These are phyloP conservation scores for Ormia ochracea DNA, from an alignment of 2,888 invertebrate genomes.

Conservation along the genomic window DNA sequence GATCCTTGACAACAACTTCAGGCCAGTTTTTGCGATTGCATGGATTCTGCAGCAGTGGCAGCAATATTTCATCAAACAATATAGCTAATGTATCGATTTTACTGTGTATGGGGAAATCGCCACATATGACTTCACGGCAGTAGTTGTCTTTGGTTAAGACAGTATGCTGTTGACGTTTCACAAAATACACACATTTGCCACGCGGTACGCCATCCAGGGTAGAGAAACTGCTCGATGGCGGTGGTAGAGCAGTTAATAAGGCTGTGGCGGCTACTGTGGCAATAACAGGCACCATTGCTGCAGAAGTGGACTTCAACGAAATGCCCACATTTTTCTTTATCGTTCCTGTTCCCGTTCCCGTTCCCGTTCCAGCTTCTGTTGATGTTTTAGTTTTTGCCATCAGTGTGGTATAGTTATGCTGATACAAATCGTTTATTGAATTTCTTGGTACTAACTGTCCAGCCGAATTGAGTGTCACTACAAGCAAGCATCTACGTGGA, in stretches of 20 bases:
- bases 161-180: conserved; percentile 69
- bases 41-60: conserved; percentile 84
- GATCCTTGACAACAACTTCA: conserved; percentile 82
- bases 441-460: conserved; percentile 77
- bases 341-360: not conserved
- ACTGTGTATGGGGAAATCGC: conserved; percentile 84
- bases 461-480: conserved; percentile 76
- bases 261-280: conserved; percentile 65
- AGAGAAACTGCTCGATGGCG: conserved; percentile 73
- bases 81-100: conserved; percentile 84
- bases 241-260: conserved; percentile 69
- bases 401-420: conserved; percentile 66
- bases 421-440: conserved; percentile 76
- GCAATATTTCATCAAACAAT: conserved; percentile 85
- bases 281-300: conserved; percentile 26
- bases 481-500: conserved; percentile 73
- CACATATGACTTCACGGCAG: conserved; percentile 79
- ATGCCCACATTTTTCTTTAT: conserved; percentile 9
- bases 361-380: conserved; percentile 26
- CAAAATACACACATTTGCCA: conserved; percentile 79
- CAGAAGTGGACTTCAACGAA: conserved; percentile 49
- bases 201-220: conserved; percentile 74
- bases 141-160: conserved; percentile 74
- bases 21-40: conserved; percentile 86
- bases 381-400: conserved; percentile 21